Conservation (phyloP, 2,888 invertebrate genomes). For the Nomada fucata region DNA sequence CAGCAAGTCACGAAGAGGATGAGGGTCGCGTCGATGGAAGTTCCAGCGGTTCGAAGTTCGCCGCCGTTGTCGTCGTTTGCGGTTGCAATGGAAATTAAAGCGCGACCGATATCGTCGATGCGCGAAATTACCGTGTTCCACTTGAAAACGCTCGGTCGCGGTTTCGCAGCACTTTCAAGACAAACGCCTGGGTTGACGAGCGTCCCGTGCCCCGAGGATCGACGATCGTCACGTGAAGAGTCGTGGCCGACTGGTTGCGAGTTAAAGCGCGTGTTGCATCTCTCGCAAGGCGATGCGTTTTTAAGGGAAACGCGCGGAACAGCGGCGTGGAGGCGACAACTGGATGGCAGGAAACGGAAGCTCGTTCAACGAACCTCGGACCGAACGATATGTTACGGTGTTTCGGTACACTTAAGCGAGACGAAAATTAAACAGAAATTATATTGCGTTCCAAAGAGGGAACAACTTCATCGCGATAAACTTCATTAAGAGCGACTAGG, state of each 20-base stretch:
- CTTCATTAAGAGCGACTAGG: slow-evolving; percentile 34
- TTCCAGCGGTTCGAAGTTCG: slow-evolving; percentile 2
- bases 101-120: slow-evolving; percentile 13
- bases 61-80: slow-evolving; percentile 7
- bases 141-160: neutral
- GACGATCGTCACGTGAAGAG: neutral
- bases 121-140: slow-evolving; percentile 23
- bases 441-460: slow-evolving; percentile 24
- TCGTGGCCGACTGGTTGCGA: no score
- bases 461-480: slow-evolving; percentile 49
- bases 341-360: neutral
- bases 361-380: neutral
- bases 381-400: slow-evolving; percentile 25
- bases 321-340: neutral
- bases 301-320: neutral
- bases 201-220: neutral
- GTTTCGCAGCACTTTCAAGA: slow-evolving; percentile 2
- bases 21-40: neutral
- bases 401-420: slow-evolving; percentile 31
- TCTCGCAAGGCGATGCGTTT: neutral
- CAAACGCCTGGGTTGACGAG: slow-evolving; percentile 10
- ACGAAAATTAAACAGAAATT: slow-evolving; percentile 47
- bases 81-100: slow-evolving; percentile 30
- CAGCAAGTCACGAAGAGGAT: neutral
- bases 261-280: no score